Evolutionary conservation across 2,797 vertebrate species (phyloP).

Genomic region (Sebastolobus altivelis): DNA sequence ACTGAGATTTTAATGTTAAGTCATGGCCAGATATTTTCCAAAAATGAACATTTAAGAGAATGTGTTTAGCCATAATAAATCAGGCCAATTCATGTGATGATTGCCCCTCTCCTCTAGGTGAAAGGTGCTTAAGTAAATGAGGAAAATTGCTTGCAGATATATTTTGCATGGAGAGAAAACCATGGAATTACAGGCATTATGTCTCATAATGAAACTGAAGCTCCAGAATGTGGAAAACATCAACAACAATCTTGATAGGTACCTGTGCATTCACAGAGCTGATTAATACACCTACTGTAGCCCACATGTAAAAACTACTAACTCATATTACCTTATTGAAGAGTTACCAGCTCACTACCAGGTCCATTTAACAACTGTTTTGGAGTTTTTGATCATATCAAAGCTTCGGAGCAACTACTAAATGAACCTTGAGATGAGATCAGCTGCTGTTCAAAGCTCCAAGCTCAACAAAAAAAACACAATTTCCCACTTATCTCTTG

Average conservation of each 20-base stretch:
- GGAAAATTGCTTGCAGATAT: neutral
- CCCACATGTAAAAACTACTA: too few species aligned
- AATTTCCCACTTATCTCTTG: neutral
- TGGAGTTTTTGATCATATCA: neutral
- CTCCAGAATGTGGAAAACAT: too few species aligned
- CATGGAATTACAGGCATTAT: neutral
- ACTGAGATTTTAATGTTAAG: neutral
- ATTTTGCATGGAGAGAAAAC: neutral
- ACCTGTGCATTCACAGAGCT: too few species aligned
- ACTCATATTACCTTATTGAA: too few species aligned
- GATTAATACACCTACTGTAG: too few species aligned
- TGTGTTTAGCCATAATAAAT: neutral
- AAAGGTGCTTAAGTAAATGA: too few species aligned
- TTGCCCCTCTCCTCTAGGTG: too few species aligned
- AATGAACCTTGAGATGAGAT: neutral
- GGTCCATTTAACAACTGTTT: neutral
- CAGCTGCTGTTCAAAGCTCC: neutral
- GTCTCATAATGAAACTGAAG: too few species aligned
- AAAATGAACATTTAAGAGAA: neutral
- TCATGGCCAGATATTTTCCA: neutral
- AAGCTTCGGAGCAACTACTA: neutral
- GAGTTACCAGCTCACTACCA: neutral
- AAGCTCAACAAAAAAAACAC: neutral
- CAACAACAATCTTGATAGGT: too few species aligned
- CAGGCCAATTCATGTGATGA: neutral